These are phyloP conservation scores for Mycetomoellerius zeteki DNA, from an alignment of 1,140 invertebrate genomes.

Conservation along the genomic window DNA sequence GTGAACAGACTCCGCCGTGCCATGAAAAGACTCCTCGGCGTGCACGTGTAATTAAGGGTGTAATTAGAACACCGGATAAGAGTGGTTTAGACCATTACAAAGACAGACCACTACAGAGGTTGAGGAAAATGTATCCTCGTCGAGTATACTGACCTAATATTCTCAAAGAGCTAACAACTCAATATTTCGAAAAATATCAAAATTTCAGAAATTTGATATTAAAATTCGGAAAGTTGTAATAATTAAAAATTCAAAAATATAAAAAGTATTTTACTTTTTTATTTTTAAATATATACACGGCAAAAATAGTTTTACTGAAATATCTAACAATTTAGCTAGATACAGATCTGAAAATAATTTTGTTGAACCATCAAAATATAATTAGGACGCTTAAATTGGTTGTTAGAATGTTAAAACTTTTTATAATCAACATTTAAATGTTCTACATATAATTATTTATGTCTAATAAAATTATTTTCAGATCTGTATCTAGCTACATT, in stretches of 20 bases:
- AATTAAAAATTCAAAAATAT: not conserved
- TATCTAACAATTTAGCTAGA: no score
- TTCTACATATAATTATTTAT: no score
- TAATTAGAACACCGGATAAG: conserved; percentile 65
- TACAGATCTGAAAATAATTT: no score
- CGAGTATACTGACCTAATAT: conserved; percentile 50
- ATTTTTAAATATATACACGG: not conserved
- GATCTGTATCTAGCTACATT: no score
- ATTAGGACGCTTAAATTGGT: no score
- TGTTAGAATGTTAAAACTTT: no score
- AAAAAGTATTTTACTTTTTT: not conserved
- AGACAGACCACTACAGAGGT: conserved; percentile 39
- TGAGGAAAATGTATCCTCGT: conserved; percentile 17
- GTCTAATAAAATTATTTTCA: no score
- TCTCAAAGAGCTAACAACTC: not conserved
- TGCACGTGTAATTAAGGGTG: conserved; percentile 62
- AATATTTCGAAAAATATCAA: not conserved
- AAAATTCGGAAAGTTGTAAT: not conserved
- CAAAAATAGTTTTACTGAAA: no score
- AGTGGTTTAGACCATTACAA: conserved; percentile 61
- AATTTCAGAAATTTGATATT: not conserved
- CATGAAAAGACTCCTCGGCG: conserved; percentile 51
- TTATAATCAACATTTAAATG: no score
- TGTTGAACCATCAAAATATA: no score
- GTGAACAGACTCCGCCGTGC: conserved; percentile 39